Conservation (phyloP, 1,140 invertebrate species). For the Eumeta japonica region DNA sequence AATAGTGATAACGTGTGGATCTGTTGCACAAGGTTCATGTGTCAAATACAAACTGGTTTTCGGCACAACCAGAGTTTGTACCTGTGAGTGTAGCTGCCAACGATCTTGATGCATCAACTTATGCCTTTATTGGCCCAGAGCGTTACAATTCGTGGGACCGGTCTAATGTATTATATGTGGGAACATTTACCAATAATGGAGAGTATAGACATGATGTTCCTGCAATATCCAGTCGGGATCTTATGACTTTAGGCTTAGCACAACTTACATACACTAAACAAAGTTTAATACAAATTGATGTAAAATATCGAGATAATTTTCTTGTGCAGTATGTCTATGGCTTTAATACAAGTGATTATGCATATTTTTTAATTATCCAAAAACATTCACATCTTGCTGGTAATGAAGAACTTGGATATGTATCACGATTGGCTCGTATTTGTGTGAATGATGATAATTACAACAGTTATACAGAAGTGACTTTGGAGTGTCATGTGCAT, state of each 20-base stretch:
- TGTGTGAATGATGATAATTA: conserved; percentile 94
- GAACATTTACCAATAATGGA: conserved; percentile 89
- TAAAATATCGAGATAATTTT: conserved; percentile 92
- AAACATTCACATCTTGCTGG: conserved; percentile 85
- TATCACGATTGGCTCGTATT: conserved; percentile 84
- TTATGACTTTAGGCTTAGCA: conserved; percentile 75
- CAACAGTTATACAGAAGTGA: conserved; percentile 94
- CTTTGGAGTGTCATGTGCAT: conserved; percentile 74
- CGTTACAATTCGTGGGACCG: conserved; percentile 74
- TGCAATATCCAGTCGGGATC: conserved; percentile 82
- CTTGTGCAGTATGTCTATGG: conserved; percentile 93
- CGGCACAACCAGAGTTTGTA: conserved; percentile 70
- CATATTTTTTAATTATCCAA: conserved; percentile 94
- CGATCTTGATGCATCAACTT: conserved; percentile 86
- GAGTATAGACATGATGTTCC: conserved; percentile 93
- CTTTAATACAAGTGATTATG: conserved; percentile 91
- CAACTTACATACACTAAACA: conserved; percentile 85
- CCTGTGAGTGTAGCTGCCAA: conserved; percentile 84
- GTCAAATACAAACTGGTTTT: conserved; percentile 83
- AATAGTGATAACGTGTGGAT: conserved; percentile 85
- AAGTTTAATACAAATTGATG: conserved; percentile 86
- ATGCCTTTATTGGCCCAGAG: conserved; percentile 91
- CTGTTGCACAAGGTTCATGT: conserved; percentile 83
- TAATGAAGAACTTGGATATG: conserved; percentile 85
- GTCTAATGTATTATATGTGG: conserved; percentile 87